Evolutionary conservation across 1,140 invertebrate genomes (phyloP).

Genomic region (Mylabris phalerata): DNA sequence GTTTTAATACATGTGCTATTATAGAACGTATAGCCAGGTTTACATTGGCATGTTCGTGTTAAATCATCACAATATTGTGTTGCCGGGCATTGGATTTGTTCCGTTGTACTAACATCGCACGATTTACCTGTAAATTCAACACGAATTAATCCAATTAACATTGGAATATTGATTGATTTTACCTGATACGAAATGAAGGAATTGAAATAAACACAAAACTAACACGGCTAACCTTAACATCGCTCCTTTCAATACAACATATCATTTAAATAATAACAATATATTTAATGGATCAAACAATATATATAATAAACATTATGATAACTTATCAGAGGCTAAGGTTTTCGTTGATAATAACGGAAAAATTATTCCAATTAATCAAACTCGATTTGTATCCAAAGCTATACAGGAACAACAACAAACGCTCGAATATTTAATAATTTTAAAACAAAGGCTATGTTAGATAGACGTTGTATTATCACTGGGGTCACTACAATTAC

Average conservation of each 20-base stretch:
- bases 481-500: conserved; percentile 6
- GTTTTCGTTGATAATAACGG: background rate
- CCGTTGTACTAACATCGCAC: conserved; percentile 13
- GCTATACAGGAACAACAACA: too few species aligned
- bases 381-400: background rate
- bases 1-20: conserved; percentile 9
- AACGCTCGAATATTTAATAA: conserved; percentile 1
- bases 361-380: background rate
- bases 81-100: conserved; percentile 1
- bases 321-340: conserved; percentile 7
- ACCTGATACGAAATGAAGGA: conserved; percentile 3
- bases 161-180: background rate
- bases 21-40: conserved; percentile 1
- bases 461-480: background rate
- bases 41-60: conserved; percentile 18
- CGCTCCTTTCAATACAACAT: background rate
- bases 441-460: background rate
- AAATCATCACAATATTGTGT: conserved; percentile 19
- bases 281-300: background rate
- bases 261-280: background rate
- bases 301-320: background rate
- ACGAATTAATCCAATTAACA: background rate
- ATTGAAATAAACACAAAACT: conserved; percentile 3
- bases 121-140: conserved; percentile 8
- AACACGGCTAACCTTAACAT: conserved; percentile 7